Evolutionary conservation across 2,888 invertebrate genomes (phyloP), one percentile per base, ranked within the genome.

Genomic region (Incurvaria masculella): DNA sequence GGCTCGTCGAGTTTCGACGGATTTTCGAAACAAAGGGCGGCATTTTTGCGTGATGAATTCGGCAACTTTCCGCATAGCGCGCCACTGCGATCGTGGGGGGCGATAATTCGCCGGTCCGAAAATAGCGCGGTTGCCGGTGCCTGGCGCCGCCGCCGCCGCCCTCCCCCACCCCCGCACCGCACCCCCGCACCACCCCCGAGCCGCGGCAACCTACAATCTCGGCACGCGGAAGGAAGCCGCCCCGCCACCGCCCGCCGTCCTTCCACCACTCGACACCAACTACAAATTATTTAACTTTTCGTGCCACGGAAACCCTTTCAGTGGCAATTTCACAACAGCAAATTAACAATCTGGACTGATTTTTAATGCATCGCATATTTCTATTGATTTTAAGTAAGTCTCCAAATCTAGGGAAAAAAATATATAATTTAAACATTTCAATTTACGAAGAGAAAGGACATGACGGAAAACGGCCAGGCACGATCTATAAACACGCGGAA

Each of bases 181-280:
- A 75, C 68, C 69, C 74, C 72, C 65, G 72, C 72, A 72, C n/a
- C 61, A 63, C 54, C 50, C 50, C 55, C 61, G 68, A 66, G 72
- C 75, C 73, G 74, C 73, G 75, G 74, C 75, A 75, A 73, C 72
- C 69, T 76, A 71, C 70, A 73, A 74, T 73, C 73, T 72, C 62
- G 61, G 64, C 63, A 65, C 69, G 68, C 69, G 69, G 72, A 69
- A 72, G 72, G 71, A 72, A 69, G 63, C 64, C 59, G 18, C 17
- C 27, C 5, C 62, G 63, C 61, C 60, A 59, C 4, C 16, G 6
- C 21, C 19, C 20, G 17, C 16, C 4, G 4, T 21, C 5, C 11
- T 2, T n/a, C 43, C 16, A 16, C 43, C 16, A 21, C 41, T 10
- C 16, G 11, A 16, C 14, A 16, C 41, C 6, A n/a, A n/a, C n/a